Conservation (phyloP, 2,797 vertebrate genomes). For the Diplodus sargus region DNA sequence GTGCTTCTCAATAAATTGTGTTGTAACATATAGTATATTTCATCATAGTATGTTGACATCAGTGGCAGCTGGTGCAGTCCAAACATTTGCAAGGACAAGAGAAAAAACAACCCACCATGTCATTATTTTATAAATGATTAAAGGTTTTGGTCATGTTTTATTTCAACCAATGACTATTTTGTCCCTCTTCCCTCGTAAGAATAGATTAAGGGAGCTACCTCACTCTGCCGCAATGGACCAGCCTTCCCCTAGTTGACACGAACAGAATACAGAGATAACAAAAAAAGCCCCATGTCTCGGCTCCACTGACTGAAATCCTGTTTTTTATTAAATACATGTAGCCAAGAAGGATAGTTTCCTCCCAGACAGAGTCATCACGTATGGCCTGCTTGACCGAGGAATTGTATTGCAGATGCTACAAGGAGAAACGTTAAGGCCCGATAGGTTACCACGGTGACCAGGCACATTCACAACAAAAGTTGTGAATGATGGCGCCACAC, state of each 20-base stretch:
- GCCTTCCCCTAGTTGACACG: too few species aligned
- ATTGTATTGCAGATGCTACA: not conserved
- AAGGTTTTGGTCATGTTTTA: too few species aligned
- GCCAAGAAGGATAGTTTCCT: slow-evolving; percentile 3
- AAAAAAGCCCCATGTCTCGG: not conserved
- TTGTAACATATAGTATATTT: slow-evolving; percentile 7
- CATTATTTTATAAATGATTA: too few species aligned
- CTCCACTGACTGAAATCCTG: not conserved
- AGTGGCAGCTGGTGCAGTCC: too few species aligned
- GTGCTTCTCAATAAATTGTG: not conserved
- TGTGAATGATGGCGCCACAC: too few species aligned
- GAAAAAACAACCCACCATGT: too few species aligned
- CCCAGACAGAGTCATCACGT: slow-evolving; percentile 3
- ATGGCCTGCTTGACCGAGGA: not conserved
- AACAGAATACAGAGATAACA: not conserved
- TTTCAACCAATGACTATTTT: too few species aligned
- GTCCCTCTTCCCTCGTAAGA: too few species aligned
- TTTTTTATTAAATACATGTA: not conserved
- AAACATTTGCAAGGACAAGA: too few species aligned
- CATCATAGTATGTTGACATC: slow-evolving; percentile 1
- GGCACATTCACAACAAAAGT: not conserved
- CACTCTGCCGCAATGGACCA: too few species aligned
- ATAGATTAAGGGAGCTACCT: too few species aligned
- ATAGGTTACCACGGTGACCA: slow-evolving; percentile 25
- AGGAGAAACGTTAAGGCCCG: slow-evolving; percentile 20